A percentile compares a stretch with the other conserved stretches of the same genome.
Conservation (phyloP, 2,797 vertebrate genomes). For the Chelidonichthys spinosus region DNA sequence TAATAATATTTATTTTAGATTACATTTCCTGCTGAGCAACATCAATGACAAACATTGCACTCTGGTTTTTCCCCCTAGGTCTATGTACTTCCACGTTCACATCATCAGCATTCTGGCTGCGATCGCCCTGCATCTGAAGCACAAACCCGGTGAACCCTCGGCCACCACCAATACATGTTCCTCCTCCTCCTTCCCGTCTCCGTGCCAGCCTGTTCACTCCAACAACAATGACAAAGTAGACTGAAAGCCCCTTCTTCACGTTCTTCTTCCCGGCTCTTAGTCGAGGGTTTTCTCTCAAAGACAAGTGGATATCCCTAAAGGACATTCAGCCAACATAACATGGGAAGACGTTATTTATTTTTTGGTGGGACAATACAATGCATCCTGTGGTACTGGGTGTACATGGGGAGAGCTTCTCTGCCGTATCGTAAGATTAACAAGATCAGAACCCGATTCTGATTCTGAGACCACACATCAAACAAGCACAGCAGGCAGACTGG, state of each 20-base stretch:
- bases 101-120: constrained; percentile 90
- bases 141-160: constrained; percentile 74
- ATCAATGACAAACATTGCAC: background rate
- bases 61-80: constrained; percentile 78
- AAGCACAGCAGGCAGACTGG: constrained; percentile 2
- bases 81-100: constrained; percentile 95
- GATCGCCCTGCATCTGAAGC: constrained; percentile 80
- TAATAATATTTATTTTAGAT: background rate
- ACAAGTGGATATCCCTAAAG: constrained; percentile 23
- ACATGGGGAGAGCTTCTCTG: constrained; percentile 20
- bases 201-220: constrained; percentile 64
- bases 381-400: constrained; percentile 24
- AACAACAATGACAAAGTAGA: constrained; percentile 77
- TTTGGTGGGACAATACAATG: background rate
- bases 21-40: background rate
- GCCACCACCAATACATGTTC: constrained; percentile 30
- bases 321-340: constrained; percentile 20
- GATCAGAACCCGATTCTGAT: constrained; percentile 6
- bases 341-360: constrained; percentile 55
- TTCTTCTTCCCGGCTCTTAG: constrained; percentile 25
- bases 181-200: constrained; percentile 25
- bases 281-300: constrained; percentile 14
- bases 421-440: background rate
- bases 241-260: constrained; percentile 41
- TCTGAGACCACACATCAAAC: constrained; percentile 16